These are phyloP conservation scores for Acrocephalus kingi DNA, from an alignment of 2,113 vertebrate genomes.

Conservation along the genomic window DNA sequence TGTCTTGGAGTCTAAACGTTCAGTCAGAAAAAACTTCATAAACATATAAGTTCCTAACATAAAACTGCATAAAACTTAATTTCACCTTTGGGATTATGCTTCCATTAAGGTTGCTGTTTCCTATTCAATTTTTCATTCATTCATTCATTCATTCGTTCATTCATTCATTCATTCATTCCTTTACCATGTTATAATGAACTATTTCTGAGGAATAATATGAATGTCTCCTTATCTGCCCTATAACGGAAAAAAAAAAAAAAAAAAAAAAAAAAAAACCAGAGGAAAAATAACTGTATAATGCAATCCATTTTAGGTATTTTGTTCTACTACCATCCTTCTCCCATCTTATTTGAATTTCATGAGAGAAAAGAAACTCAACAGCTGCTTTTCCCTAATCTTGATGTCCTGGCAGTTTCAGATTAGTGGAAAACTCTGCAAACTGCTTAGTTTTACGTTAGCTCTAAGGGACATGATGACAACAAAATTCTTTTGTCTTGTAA, in stretches of 20 bases:
- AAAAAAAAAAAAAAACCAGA: neutral
- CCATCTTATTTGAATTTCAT: constrained; percentile 6
- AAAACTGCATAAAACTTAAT: neutral
- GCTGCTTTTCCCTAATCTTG: neutral
- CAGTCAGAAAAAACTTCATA: neutral
- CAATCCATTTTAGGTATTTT: neutral
- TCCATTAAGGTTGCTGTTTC: neutral
- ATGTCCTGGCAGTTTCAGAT: neutral
- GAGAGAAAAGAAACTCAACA: neutral
- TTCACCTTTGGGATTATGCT: constrained; percentile 1
- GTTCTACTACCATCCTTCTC: neutral
- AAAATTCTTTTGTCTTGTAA: neutral
- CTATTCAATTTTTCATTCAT: neutral
- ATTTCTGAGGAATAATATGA: neutral
- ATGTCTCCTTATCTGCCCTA: neutral
- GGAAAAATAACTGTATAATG: neutral
- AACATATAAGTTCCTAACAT: neutral
- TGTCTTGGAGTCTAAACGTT: neutral
- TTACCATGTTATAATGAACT: neutral
- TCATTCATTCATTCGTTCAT: neutral
- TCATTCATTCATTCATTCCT: neutral
- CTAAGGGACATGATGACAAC: neutral
- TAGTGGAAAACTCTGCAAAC: neutral
- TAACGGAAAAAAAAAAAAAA: neutral
- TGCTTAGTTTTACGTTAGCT: neutral